These are phyloP conservation scores for Dascyllus trimaculatus DNA, from an alignment of 2,113 vertebrate genomes.

Conservation along the genomic window DNA sequence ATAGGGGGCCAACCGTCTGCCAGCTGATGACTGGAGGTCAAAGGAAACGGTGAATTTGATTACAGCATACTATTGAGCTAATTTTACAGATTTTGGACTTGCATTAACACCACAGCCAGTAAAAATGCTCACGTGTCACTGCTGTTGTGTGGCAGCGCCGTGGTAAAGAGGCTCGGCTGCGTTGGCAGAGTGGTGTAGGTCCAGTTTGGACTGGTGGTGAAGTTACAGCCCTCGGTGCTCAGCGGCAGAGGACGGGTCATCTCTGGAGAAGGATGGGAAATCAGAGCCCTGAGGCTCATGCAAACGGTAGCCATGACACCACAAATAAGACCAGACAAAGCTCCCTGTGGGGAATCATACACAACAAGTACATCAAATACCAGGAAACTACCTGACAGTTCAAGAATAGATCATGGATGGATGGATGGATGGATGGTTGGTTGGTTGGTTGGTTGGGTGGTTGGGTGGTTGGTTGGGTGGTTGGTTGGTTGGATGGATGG, in stretches of 20 bases:
- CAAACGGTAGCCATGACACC: conserved; percentile 81
- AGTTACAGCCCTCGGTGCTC: conserved; percentile 78
- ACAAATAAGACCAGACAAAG: conserved; percentile 77
- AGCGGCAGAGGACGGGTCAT: conserved; percentile 76
- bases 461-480: too few species aligned
- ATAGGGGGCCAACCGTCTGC: conserved; percentile 86
- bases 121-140: conserved; percentile 39
- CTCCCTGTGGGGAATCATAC: conserved; percentile 74
- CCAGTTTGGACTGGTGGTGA: conserved; percentile 67
- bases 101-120: background rate
- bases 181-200: conserved; percentile 37
- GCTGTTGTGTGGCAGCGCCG: background rate
- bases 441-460: too few species aligned
- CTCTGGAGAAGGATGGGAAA: conserved; percentile 74
- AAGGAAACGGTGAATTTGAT: background rate
- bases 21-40: conserved; percentile 72
- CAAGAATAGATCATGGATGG: too few species aligned
- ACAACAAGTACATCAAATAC: too few species aligned
- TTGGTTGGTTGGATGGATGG: too few species aligned
- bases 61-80: too few species aligned
- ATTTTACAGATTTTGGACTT: too few species aligned
- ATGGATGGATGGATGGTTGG: too few species aligned
- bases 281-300: conserved; percentile 80
- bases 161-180: background rate
- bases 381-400: too few species aligned